Conservation (phyloP, 23 tunicate species). For the Corella eumyota region DNA sequence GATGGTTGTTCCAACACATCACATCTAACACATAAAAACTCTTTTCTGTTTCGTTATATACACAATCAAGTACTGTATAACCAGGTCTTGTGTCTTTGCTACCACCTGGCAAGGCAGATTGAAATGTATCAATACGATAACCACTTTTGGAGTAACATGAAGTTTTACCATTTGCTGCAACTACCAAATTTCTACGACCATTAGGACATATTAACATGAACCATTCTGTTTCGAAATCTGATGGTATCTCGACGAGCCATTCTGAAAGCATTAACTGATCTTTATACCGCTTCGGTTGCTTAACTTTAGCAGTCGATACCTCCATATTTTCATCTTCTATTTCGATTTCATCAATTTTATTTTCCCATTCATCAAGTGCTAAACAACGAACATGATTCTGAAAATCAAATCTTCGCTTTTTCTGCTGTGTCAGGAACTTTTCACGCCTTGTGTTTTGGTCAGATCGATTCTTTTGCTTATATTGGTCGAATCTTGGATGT, state of each 20-base stretch:
- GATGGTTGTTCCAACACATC: conserved; percentile 89
- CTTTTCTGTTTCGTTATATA: conserved; percentile 34
- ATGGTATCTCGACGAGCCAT: conserved; percentile 89
- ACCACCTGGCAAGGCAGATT: conserved; percentile 70
- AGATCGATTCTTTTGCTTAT: conserved; percentile 31
- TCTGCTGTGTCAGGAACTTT: conserved; percentile 35
- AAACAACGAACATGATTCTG: conserved; percentile 49
- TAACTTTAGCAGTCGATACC: conserved; percentile 10
- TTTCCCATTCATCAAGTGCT: conserved; percentile 41
- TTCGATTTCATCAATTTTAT: conserved; percentile 19
- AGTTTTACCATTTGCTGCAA: conserved; percentile 67
- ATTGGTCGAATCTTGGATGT: conserved; percentile 55
- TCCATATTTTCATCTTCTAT: conserved; percentile 38
- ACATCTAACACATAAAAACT: conserved; percentile 61
- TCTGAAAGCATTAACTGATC: conserved; percentile 87
- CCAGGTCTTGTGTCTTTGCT: conserved; percentile 29
- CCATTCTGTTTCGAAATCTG: conserved; percentile 72
- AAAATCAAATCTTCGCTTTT: conserved; percentile 59
- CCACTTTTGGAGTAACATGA: conserved; percentile 71
- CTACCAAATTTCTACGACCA: conserved; percentile 65
- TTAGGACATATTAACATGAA: conserved; percentile 62
- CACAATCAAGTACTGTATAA: conserved; percentile 72
- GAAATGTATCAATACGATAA: conserved; percentile 48
- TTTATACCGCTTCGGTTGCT: conserved; percentile 55
- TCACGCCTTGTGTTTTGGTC: conserved; percentile 55